Conservation (phyloP, 2,797 vertebrate species). For the Cynodonichthys magdalenae region DNA sequence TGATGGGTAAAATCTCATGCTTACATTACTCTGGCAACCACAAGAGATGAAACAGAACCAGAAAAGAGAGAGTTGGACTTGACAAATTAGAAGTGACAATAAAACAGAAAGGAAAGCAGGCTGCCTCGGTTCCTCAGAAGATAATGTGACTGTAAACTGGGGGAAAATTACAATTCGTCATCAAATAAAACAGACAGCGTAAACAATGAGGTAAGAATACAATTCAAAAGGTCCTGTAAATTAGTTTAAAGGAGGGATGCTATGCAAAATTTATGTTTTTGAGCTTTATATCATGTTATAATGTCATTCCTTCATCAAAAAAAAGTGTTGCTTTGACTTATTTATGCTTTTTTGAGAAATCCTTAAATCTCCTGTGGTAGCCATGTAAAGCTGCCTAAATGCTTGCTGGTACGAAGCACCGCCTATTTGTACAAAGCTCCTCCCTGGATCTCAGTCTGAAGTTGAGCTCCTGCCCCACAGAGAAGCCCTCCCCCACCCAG, state of each 20-base stretch:
- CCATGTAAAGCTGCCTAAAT: too few species aligned
- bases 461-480: too few species aligned
- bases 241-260: neutral
- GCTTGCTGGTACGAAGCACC: too few species aligned
- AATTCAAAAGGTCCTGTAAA: constrained; percentile 1
- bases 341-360: too few species aligned
- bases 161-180: constrained; percentile 32
- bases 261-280: too few species aligned
- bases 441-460: too few species aligned
- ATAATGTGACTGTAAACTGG: constrained; percentile 40
- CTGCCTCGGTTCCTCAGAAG: constrained; percentile 46
- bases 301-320: too few species aligned
- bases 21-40: constrained; percentile 67
- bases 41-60: constrained; percentile 54
- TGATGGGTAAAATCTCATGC: constrained; percentile 78
- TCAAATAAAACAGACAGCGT: constrained; percentile 17
- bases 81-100: constrained; percentile 70
- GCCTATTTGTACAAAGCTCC: too few species aligned
- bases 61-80: constrained; percentile 41
- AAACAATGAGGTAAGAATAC: constrained; percentile 20
- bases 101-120: constrained; percentile 46
- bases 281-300: too few species aligned
- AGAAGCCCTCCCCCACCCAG: too few species aligned
- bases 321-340: too few species aligned
- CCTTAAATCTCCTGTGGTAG: too few species aligned